Percentiles rank a stretch among this genome's conserved stretches.
These are phyloP conservation scores for Meloidogyne hapla DNA, from an alignment of 1,140 invertebrate genomes.

Conservation along the genomic window DNA sequence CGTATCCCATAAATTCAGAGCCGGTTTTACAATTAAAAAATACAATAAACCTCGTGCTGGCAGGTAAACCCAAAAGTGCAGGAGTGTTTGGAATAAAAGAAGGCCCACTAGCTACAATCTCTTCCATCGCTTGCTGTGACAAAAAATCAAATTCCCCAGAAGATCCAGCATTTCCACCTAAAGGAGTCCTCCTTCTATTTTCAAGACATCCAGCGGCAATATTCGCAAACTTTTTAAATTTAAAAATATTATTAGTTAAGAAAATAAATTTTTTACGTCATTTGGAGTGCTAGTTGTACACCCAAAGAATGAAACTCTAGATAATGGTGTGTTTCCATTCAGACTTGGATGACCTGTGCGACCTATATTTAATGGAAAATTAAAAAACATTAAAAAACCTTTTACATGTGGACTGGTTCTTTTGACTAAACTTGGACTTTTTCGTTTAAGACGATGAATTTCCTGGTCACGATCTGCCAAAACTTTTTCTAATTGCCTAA, in stretches of 20 bases:
- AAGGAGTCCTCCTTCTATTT: background rate
- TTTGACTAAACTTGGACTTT: slow-evolving; percentile 11
- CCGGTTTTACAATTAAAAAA: background rate
- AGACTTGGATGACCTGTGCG: background rate
- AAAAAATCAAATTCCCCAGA: background rate
- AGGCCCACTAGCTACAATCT: background rate
- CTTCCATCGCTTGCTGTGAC: background rate
- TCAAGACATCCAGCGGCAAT: background rate
- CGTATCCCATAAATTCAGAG: background rate
- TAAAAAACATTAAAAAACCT: background rate
- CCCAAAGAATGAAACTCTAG: slow-evolving; percentile 14
- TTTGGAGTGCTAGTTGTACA: slow-evolving; percentile 18
- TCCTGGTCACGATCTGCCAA: slow-evolving; percentile 18
- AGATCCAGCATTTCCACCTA: background rate
- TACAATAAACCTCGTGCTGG: background rate
- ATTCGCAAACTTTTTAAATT: background rate
- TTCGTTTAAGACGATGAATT: slow-evolving; percentile 21
- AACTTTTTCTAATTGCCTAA: slow-evolving; percentile 12
- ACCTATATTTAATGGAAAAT: background rate
- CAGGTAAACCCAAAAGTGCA: background rate
- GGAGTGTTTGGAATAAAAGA: background rate
- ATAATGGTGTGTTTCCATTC: slow-evolving; percentile 21
- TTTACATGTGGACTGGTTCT: slow-evolving; percentile 12
- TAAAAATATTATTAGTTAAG: background rate
- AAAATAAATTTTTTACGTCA: slow-evolving; percentile 9